These are phyloP conservation scores for Plecotus auritus DNA, from an alignment of 2,113 vertebrate species.

Conservation along the genomic window DNA sequence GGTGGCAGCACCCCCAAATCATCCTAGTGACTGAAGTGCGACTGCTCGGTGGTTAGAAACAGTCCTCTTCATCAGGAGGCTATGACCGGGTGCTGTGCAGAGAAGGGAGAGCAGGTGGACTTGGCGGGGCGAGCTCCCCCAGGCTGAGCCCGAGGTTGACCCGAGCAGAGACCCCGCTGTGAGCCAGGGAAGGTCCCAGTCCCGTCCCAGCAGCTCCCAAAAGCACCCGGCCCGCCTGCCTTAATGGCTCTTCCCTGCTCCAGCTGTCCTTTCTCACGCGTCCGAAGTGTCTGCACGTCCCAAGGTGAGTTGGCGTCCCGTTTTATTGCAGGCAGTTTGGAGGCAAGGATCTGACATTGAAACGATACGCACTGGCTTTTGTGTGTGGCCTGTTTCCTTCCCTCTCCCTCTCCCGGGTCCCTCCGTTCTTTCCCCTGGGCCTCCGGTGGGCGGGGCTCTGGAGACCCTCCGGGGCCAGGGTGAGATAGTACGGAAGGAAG, in stretches of 20 bases:
- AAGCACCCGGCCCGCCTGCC: neutral
- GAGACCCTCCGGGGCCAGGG: neutral
- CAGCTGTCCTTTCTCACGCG: slow-evolving; percentile 60
- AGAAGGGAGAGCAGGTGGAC: neutral
- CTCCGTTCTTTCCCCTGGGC: neutral
- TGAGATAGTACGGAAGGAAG: neutral
- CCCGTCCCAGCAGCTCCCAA: neutral
- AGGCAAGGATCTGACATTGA: slow-evolving; percentile 50
- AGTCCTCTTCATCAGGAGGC: neutral
- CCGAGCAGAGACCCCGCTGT: no score
- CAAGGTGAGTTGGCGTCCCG: slow-evolving; percentile 58
- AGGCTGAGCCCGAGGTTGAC: neutral
- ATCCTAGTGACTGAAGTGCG: neutral
- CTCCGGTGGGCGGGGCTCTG: neutral
- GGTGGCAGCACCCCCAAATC: neutral
- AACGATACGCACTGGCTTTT: slow-evolving; percentile 7
- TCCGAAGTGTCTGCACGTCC: slow-evolving; percentile 43
- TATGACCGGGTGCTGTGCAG: neutral
- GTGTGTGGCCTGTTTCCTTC: neutral
- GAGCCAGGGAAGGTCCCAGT: neutral
- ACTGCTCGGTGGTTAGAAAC: neutral
- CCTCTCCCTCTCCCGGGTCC: neutral
- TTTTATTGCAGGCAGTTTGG: slow-evolving; percentile 64
- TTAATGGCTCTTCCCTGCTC: slow-evolving; percentile 2
- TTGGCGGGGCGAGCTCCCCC: no score